Conservation (phyloP, 92 coral and sea anemone genomes). For the Bergia sp. region DNA sequence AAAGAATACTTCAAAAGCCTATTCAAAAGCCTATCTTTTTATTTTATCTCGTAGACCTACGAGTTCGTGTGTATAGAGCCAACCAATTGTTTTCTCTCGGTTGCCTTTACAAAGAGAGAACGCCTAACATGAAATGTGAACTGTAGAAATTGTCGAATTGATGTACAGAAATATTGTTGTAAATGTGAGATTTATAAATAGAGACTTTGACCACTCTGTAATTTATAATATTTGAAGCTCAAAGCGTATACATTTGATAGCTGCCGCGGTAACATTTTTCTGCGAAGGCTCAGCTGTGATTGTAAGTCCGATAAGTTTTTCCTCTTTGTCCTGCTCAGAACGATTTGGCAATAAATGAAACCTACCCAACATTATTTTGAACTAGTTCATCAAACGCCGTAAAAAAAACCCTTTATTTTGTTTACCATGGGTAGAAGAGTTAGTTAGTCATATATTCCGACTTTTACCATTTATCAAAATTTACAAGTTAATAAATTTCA, state of each 20-base stretch:
- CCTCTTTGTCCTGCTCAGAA: background rate
- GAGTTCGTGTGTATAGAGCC: background rate
- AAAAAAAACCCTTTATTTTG: too few species aligned
- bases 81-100: slow-evolving; percentile 24
- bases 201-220: slow-evolving; percentile 27
- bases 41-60: slow-evolving; percentile 17
- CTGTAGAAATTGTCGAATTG: slow-evolving; percentile 47
- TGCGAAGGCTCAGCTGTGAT: background rate
- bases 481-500: background rate
- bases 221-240: slow-evolving; percentile 43
- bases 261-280: background rate
- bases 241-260: slow-evolving; percentile 25
- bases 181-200: slow-evolving; percentile 62
- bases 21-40: slow-evolving; percentile 12
- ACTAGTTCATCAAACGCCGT: background rate
- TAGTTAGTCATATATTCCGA: background rate
- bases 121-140: slow-evolving; percentile 24
- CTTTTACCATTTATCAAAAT: too few species aligned
- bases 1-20: background rate
- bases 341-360: background rate
- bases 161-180: slow-evolving; percentile 66
- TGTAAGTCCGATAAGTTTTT: background rate
- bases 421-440: background rate
- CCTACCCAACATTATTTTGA: background rate
- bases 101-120: slow-evolving; percentile 13